Percentiles rank a stretch among this genome's conserved stretches.
These are phyloP conservation scores for Polia nebulosa DNA, from an alignment of 2,888 invertebrate species.

Conservation along the genomic window DNA sequence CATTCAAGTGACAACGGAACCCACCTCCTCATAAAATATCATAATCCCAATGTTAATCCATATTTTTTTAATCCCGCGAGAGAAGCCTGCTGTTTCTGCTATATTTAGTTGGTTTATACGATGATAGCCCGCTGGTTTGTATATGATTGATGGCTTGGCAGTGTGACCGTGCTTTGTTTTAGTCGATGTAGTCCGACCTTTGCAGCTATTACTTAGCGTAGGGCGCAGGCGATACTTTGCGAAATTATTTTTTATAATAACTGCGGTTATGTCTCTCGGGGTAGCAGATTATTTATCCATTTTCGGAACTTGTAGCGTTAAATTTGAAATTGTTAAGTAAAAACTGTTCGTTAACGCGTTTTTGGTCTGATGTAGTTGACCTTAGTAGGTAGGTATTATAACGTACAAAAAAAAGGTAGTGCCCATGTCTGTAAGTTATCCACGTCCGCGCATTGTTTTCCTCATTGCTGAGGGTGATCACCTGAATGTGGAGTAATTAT, in stretches of 20 bases:
- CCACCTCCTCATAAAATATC: neutral
- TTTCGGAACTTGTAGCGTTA: neutral
- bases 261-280: neutral
- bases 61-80: conserved; percentile 13
- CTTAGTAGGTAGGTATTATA: too few relatives aligned
- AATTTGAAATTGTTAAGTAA: neutral
- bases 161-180: conserved; percentile 44
- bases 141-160: conserved; percentile 55
- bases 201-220: conserved; percentile 3
- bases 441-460: too few relatives aligned
- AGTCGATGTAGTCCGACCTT: conserved; percentile 27
- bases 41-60: conserved; percentile 3
- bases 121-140: conserved; percentile 34
- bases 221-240: neutral
- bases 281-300: neutral
- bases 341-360: too few relatives aligned
- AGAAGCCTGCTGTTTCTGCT: neutral
- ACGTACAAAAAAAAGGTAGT: too few relatives aligned
- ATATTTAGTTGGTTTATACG: conserved; percentile 32
- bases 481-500: too few relatives aligned
- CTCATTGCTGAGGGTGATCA: too few relatives aligned
- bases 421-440: too few relatives aligned
- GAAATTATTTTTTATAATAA: conserved; percentile 16
- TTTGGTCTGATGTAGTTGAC: too few relatives aligned
- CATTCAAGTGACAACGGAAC: conserved; percentile 16